These are phyloP conservation scores for Pipistrellus pipistrellus DNA, from an alignment of 2,797 vertebrate genomes.

Conservation along the genomic window DNA sequence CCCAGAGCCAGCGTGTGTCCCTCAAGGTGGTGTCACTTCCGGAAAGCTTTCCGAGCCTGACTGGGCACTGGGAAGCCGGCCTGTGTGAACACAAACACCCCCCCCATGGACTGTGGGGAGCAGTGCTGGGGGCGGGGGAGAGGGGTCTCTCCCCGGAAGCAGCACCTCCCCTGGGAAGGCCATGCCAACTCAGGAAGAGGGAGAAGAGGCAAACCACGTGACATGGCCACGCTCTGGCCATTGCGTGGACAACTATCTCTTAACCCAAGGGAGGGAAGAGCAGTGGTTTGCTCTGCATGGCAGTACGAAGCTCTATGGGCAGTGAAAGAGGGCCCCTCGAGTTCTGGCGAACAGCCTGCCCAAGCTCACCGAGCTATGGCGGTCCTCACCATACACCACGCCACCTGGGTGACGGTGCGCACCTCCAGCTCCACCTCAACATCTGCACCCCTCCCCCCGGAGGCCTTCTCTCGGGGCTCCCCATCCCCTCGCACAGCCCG, in stretches of 20 bases:
- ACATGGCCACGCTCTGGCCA: accelerated
- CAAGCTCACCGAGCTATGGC: neutral
- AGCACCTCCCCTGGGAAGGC: neutral
- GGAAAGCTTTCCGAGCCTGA: conserved; percentile 63
- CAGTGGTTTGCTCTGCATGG: neutral
- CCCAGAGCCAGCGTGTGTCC: conserved; percentile 67
- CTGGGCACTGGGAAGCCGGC: conserved; percentile 27
- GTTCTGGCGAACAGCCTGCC: neutral
- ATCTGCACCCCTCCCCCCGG: neutral
- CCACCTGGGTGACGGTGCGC: neutral
- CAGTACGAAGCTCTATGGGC: too few species aligned
- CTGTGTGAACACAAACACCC: neutral
- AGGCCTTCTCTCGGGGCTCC: neutral
- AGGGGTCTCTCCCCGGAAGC: neutral
- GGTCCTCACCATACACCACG: accelerated
- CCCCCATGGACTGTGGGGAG: neutral
- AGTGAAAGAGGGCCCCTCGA: neutral
- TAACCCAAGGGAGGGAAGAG: neutral
- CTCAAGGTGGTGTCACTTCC: conserved; percentile 69
- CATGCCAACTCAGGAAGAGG: neutral
- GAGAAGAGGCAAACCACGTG: neutral
- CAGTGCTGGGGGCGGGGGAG: neutral
- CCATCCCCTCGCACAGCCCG: neutral
- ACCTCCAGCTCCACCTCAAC: neutral
- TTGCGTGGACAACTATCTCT: accelerated